Percentiles rank a stretch among this genome's conserved stretches.
Conservation (phyloP, 2,113 vertebrate species). For the Plectropomus leopardus region DNA sequence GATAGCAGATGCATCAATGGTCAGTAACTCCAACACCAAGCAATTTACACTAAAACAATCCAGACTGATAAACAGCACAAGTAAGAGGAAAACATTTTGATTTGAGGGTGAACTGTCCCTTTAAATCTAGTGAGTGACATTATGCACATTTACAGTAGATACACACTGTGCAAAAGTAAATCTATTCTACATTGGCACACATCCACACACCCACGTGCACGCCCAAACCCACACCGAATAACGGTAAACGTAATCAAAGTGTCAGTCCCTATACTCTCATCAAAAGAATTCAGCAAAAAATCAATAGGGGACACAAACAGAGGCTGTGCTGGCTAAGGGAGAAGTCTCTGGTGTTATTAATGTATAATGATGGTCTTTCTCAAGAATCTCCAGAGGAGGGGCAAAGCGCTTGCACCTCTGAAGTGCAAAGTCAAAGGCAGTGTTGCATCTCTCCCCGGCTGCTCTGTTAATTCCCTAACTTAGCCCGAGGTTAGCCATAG, state of each 20-base stretch:
- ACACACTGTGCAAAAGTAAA: background rate
- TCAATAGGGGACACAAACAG: conserved; percentile 75
- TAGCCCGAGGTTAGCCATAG: conserved; percentile 68
- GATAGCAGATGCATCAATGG: no score
- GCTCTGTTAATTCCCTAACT: conserved; percentile 58
- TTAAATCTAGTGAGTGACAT: background rate
- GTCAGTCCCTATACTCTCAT: conserved; percentile 66
- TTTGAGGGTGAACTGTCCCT: background rate
- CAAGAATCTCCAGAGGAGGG: conserved; percentile 57
- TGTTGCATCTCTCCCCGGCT: conserved; percentile 52
- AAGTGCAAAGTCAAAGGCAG: conserved; percentile 74
- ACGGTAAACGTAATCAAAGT: conserved; percentile 68
- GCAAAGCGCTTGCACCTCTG: conserved; percentile 61
- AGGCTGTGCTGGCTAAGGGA: conserved; percentile 47
- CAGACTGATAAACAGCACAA: no score
- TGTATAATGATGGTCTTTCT: conserved; percentile 73
- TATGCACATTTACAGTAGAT: background rate
- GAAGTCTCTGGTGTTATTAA: conserved; percentile 68
- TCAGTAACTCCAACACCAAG: no score
- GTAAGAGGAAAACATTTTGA: no score
- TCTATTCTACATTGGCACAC: background rate
- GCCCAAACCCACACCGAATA: conserved; percentile 10
- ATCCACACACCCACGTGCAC: background rate
- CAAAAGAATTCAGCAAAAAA: conserved; percentile 72
- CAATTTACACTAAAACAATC: no score